Evolutionary conservation across 1,140 invertebrate species (phyloP).

Genomic region (Drosophila biarmipes): DNA sequence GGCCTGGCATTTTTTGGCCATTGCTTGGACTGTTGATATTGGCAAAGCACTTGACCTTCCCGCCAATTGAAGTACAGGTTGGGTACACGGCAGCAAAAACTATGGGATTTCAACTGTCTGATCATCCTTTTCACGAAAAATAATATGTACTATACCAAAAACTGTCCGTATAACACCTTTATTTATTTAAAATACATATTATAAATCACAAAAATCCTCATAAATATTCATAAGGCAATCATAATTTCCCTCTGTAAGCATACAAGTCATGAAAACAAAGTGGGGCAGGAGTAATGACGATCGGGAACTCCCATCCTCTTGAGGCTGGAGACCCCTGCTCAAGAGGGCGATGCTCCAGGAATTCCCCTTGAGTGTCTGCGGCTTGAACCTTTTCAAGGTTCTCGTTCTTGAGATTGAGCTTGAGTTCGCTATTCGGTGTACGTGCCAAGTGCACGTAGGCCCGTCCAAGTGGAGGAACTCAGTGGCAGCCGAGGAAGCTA

Average conservation of each 20-base stretch:
- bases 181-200: not conserved
- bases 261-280: conserved; percentile 15
- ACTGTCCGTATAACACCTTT: not conserved
- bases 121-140: too few species aligned
- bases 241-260: not conserved
- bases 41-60: conserved; percentile 44
- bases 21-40: conserved; percentile 42
- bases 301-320: conserved; percentile 26
- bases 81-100: conserved; percentile 6
- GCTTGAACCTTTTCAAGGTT: conserved; percentile 76
- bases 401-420: conserved; percentile 26
- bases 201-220: not conserved
- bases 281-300: conserved; percentile 15
- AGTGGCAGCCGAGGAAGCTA: conserved; percentile 9
- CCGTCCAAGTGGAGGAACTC: not conserved
- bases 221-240: conserved; percentile 9
- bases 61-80: not conserved
- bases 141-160: too few species aligned
- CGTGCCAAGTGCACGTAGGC: conserved; percentile 67
- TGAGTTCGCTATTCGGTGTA: conserved; percentile 40
- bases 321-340: not conserved
- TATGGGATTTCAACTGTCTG: too few species aligned
- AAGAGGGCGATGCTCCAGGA: conserved; percentile 41
- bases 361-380: conserved; percentile 47
- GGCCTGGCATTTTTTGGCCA: conserved; percentile 20